These are phyloP conservation scores for Tachina fera DNA, from an alignment of 2,888 invertebrate species.

Conservation along the genomic window DNA sequence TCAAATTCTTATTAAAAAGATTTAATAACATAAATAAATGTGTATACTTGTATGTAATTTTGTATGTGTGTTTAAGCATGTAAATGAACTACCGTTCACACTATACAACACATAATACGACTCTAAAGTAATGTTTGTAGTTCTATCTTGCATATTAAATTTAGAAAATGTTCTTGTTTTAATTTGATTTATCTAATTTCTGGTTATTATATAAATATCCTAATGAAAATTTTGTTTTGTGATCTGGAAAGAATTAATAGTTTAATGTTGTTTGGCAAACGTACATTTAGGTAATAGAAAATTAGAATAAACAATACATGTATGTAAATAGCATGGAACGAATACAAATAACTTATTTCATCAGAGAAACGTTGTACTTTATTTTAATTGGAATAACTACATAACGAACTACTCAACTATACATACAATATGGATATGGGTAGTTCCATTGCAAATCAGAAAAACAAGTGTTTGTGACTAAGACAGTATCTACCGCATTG, in stretches of 20 bases:
- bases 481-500: too few species aligned
- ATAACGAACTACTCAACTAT: too few species aligned
- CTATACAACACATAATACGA: conserved; percentile 4
- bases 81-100: background rate
- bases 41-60: background rate
- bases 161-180: conserved; percentile 36
- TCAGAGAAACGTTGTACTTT: too few species aligned
- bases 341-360: too few species aligned
- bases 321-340: too few species aligned
- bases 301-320: conserved; percentile 4
- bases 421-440: too few species aligned
- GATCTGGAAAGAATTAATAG: conserved; percentile 20
- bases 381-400: too few species aligned
- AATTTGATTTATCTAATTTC: conserved; percentile 61
- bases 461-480: too few species aligned
- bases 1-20: background rate
- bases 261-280: conserved; percentile 2
- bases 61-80: background rate
- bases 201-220: conserved; percentile 44
- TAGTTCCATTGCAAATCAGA: too few species aligned
- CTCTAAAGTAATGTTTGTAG: background rate
- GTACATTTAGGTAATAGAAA: background rate
- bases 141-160: background rate
- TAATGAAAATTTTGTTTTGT: conserved; percentile 51
- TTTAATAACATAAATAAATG: background rate